Evolutionary conservation across 2,888 invertebrate genomes (phyloP).

Genomic region (Pantelozetes paolii): DNA sequence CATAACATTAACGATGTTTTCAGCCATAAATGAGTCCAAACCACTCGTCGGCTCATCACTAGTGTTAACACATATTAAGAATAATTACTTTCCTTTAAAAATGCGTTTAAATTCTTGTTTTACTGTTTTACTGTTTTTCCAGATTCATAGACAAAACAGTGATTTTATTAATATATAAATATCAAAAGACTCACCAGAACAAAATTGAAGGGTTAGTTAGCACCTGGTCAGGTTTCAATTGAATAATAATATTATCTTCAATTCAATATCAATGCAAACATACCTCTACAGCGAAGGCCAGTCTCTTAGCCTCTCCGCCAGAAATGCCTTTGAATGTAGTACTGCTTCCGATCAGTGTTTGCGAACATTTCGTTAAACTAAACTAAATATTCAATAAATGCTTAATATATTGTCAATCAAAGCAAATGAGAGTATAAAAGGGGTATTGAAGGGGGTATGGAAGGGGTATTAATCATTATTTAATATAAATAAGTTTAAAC

Average conservation of each 20-base stretch:
- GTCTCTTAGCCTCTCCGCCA: conserved; percentile 90
- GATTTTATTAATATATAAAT: too few species aligned
- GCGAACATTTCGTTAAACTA: conserved; percentile 78
- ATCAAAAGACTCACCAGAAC: conserved; percentile 64
- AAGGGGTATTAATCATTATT: too few species aligned
- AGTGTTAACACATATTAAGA: too few species aligned
- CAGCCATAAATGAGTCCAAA: conserved; percentile 93
- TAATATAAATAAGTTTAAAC: too few species aligned
- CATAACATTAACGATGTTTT: conserved; percentile 75
- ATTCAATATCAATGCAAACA: too few species aligned
- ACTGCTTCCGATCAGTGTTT: conserved; percentile 82
- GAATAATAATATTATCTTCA: not conserved
- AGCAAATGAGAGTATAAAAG: too few species aligned
- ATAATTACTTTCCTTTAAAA: too few species aligned
- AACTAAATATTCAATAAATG: conserved; percentile 62
- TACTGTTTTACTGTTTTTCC: too few species aligned
- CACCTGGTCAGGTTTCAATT: conserved; percentile 62
- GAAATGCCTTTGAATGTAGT: conserved; percentile 86
- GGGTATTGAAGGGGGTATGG: too few species aligned
- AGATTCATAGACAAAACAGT: too few species aligned
- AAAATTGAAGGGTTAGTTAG: conserved; percentile 87
- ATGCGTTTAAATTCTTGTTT: too few species aligned
- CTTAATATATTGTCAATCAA: too few species aligned
- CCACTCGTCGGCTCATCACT: conserved; percentile 92
- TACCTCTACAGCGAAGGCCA: conserved; percentile 96